Percentiles rank a stretch among this genome's conserved stretches.
Evolutionary conservation across 1,140 invertebrate species (phyloP).

Genomic region (Tetramorium simillimum): DNA sequence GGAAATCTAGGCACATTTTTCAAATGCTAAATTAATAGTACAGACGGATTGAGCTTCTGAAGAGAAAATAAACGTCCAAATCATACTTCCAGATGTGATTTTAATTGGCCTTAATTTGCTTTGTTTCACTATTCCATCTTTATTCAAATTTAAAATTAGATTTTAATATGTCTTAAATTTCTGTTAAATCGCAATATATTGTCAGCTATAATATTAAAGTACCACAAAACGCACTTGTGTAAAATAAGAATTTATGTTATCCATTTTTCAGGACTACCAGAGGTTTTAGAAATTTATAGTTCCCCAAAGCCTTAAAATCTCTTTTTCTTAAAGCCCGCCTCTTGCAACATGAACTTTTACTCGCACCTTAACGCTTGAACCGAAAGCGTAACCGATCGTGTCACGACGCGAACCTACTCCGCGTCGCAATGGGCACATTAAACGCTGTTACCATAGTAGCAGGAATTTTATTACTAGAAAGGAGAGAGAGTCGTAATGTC

Average conservation of each 20-base stretch:
- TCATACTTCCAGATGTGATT: not conserved
- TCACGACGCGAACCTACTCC: slow-evolving; percentile 49
- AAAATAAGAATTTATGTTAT: not conserved
- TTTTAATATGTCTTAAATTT: not conserved
- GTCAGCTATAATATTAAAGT: not conserved
- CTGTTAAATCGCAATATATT: not conserved
- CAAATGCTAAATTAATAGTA: not conserved
- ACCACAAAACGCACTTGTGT: not conserved
- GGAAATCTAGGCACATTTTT: not conserved
- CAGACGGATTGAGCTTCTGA: not conserved
- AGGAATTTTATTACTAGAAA: slow-evolving; percentile 69
- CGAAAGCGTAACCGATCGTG: slow-evolving; percentile 8
- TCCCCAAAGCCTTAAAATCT: not conserved
- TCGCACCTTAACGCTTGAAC: not conserved
- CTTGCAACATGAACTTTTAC: not conserved
- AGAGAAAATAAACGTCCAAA: not conserved
- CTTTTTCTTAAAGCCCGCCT: not conserved
- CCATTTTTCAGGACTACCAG: not conserved
- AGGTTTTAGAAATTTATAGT: not conserved
- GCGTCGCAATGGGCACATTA: slow-evolving; percentile 68
- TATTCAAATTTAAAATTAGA: not conserved
- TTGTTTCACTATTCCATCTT: not conserved
- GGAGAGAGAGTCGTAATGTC: slow-evolving; percentile 7
- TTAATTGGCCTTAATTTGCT: not conserved
- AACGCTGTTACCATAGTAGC: slow-evolving; percentile 74